Conservation (phyloP, 2,797 vertebrate genomes). For the Falco columbarius region DNA sequence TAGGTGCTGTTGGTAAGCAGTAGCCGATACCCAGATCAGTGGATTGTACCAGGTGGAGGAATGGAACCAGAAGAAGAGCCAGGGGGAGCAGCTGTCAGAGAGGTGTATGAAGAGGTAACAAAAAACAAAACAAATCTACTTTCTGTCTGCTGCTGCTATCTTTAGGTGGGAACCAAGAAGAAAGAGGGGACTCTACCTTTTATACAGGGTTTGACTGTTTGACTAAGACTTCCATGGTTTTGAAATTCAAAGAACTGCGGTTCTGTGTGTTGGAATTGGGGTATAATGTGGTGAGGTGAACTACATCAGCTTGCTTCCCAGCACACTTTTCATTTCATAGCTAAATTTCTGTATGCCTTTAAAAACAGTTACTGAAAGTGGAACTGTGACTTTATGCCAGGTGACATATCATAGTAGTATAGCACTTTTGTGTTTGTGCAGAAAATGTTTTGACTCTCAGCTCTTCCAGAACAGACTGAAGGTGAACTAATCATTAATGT, state of each 20-base stretch:
- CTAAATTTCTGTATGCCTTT: not conserved
- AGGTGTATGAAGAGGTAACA: conserved; percentile 97
- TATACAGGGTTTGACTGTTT: not conserved
- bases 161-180: not conserved
- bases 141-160: not conserved
- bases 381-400: conserved; percentile 5
- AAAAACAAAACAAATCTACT: not conserved
- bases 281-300: not conserved
- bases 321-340: not conserved
- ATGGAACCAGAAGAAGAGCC: conserved; percentile 99
- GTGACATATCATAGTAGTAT: not conserved
- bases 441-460: not conserved
- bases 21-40: conserved; percentile 97
- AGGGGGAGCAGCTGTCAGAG: conserved; percentile 91
- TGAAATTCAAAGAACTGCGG: not conserved
- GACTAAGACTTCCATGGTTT: not conserved
- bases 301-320: not conserved
- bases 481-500: not conserved
- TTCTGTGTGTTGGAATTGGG: not conserved
- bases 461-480: not conserved
- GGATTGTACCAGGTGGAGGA: conserved; percentile 97
- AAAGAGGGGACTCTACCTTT: not conserved
- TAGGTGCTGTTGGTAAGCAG: conserved; percentile 96
- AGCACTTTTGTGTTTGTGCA: not conserved
- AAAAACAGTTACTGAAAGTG: not conserved